phyloP scores from a whole-genome alignment of 2,797 vertebrate genomes.

The Garrulus glandarius region DNA sequence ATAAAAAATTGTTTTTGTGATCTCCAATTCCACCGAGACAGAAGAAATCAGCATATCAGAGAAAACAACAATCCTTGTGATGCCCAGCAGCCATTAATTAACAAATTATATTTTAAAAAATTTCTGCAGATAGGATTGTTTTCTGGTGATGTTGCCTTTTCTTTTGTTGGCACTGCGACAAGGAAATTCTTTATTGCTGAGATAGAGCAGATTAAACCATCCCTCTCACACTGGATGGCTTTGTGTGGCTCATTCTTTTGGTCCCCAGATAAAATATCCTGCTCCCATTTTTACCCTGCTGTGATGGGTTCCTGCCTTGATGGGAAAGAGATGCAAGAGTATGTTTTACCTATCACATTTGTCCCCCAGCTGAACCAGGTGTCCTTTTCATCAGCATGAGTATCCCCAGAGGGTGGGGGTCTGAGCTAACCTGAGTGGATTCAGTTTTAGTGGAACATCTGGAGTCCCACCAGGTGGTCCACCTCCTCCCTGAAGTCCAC shows the following conservation, averaged over 20 bases:
- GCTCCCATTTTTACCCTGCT: neutral
- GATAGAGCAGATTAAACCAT: neutral
- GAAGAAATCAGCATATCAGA: conserved; percentile 67
- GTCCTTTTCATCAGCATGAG: neutral
- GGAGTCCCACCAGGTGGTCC: neutral
- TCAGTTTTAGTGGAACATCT: neutral
- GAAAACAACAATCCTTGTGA: conserved; percentile 52
- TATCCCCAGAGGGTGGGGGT: neutral
- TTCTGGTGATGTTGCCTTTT: neutral
- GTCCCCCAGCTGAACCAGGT: neutral
- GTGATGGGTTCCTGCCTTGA: neutral
- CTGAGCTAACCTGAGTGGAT: neutral
- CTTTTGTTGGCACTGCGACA: conserved; percentile 10
- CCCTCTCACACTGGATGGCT: neutral
- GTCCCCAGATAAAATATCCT: neutral
- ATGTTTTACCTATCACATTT: fast-evolving
- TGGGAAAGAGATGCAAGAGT: neutral
- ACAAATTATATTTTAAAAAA: conserved; percentile 32
- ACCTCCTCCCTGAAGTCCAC: neutral
- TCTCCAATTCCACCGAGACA: conserved; percentile 41
- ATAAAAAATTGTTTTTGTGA: neutral
- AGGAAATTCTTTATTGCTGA: conserved; percentile 25
- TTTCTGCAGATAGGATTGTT: conserved; percentile 57
- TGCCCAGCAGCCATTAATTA: conserved; percentile 69
- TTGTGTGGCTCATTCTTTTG: neutral